Percentiles rank a stretch among this genome's conserved stretches.
Evolutionary conservation across 2,797 vertebrate species (phyloP).

Genomic region (Acanthurus tractus): DNA sequence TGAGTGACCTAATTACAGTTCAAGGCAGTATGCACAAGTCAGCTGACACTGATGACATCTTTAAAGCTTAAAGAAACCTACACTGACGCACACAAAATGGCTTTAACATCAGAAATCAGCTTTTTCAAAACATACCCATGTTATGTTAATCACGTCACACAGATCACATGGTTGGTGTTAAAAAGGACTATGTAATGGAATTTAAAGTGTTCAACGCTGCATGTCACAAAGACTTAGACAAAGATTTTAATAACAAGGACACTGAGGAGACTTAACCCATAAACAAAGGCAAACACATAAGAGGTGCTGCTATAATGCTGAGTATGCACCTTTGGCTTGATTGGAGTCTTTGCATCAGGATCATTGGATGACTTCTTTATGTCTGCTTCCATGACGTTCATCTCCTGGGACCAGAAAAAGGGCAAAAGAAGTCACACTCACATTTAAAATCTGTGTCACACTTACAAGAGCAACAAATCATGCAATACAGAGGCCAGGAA

Average conservation of each 20-base stretch:
- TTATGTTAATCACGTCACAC: constrained; percentile 55
- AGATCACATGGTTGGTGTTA: constrained; percentile 71
- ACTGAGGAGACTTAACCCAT: not conserved
- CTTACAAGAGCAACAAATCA: constrained; percentile 3
- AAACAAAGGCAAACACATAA: constrained; percentile 41
- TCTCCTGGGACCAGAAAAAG: constrained; percentile 73
- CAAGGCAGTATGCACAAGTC: constrained; percentile 39
- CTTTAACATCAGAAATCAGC: constrained; percentile 51
- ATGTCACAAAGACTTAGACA: not conserved
- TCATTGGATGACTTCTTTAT: constrained; percentile 47
- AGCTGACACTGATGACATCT: constrained; percentile 66
- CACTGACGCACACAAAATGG: constrained; percentile 41
- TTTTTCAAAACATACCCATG: constrained; percentile 71
- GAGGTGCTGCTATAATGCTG: not conserved
- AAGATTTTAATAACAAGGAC: constrained; percentile 16
- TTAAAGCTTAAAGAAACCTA: constrained; percentile 45
- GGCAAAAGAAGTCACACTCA: constrained; percentile 17
- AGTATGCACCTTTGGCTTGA: constrained; percentile 75
- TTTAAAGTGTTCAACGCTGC: constrained; percentile 49
- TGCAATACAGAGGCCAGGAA: not conserved
- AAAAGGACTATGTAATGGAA: constrained; percentile 59
- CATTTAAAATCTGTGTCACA: constrained; percentile 18
- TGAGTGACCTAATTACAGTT: constrained; percentile 39
- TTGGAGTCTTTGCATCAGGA: constrained; percentile 55
- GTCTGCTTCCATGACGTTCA: constrained; percentile 47